These are phyloP conservation scores for Drosophila limbata DNA, from an alignment of 2,888 invertebrate genomes.

Conservation along the genomic window DNA sequence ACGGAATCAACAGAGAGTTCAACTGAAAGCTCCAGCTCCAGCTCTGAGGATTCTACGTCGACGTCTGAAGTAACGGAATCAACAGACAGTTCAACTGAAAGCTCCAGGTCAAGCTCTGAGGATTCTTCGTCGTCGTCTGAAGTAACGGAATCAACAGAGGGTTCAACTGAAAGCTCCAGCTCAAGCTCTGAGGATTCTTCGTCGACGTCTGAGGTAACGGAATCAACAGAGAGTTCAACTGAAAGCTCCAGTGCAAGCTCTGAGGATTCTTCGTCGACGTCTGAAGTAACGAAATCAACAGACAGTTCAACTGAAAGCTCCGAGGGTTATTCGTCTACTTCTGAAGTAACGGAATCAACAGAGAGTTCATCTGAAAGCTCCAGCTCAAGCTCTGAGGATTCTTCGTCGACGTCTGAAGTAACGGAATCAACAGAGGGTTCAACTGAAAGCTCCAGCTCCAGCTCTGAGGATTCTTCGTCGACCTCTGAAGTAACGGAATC, in stretches of 20 bases:
- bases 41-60: slow-evolving; percentile 2
- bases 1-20: slow-evolving; percentile 3
- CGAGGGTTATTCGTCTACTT: background rate
- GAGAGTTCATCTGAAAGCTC: slow-evolving; percentile 11
- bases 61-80: background rate
- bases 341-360: background rate
- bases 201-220: background rate
- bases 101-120: background rate
- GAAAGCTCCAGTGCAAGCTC: slow-evolving; percentile 13
- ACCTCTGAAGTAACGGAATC: background rate
- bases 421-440: slow-evolving; percentile 15
- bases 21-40: background rate
- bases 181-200: slow-evolving; percentile 14
- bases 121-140: background rate
- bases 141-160: background rate
- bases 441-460: background rate
- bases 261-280: background rate
- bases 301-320: slow-evolving; percentile 12
- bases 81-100: background rate
- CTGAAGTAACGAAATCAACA: slow-evolving; percentile 1
- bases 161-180: background rate
- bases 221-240: background rate
- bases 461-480: slow-evolving; percentile 13
- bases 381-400: slow-evolving; percentile 8
- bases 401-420: slow-evolving; percentile 8